A percentile compares a stretch with the other conserved stretches of the same genome.
These are phyloP conservation scores for Nephila pilipes DNA, from an alignment of 1,140 invertebrate genomes.

Conservation along the genomic window DNA sequence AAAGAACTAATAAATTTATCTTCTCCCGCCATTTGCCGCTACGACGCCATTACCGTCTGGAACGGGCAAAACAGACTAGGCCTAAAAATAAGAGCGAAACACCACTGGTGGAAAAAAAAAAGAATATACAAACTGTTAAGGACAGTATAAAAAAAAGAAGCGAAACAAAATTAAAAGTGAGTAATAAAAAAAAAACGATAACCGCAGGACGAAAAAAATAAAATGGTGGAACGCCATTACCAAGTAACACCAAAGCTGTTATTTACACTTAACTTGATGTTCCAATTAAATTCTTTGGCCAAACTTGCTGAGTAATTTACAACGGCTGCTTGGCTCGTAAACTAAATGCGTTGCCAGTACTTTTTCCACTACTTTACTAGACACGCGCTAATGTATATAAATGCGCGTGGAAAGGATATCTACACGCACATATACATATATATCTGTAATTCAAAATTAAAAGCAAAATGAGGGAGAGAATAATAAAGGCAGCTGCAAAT, in stretches of 20 bases:
- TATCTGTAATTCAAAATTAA: not conserved
- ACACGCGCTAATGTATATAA: not conserved
- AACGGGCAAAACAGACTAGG: not conserved
- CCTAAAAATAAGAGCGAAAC: not conserved
- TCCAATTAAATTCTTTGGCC: not conserved
- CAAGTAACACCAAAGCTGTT: not conserved
- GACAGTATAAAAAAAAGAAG: not conserved
- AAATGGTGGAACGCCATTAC: not conserved
- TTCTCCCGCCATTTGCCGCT: not conserved
- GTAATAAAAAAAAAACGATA: slow-evolving; percentile 13
- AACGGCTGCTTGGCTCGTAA: not conserved
- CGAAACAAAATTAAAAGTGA: not conserved
- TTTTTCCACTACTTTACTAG: not conserved
- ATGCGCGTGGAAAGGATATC: not conserved
- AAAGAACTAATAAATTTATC: slow-evolving; percentile 27
- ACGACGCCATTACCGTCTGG: not conserved
- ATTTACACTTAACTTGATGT: not conserved
- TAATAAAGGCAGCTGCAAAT: not conserved
- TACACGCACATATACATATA: not conserved
- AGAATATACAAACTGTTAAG: slow-evolving; percentile 3
- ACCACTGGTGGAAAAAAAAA: not conserved
- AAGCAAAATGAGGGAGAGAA: not conserved
- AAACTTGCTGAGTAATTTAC: slow-evolving; percentile 26
- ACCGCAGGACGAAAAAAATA: not conserved
- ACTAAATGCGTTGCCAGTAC: not conserved